These are phyloP conservation scores for Streblospio benedicti DNA, from an alignment of 1,140 invertebrate genomes.

Conservation along the genomic window DNA sequence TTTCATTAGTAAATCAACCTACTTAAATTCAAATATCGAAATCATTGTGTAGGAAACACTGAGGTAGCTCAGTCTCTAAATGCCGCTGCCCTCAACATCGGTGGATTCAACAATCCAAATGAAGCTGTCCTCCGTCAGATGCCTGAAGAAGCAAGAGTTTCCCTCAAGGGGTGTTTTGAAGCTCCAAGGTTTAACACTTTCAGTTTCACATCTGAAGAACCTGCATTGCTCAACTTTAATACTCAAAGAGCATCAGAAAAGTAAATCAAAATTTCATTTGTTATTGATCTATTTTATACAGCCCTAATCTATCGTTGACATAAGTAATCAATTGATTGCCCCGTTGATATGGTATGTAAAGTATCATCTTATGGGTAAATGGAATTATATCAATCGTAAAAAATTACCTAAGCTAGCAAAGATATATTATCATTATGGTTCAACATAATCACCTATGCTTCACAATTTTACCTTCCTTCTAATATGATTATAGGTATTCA, in stretches of 20 bases:
- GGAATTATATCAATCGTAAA: background rate
- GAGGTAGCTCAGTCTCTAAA: constrained; percentile 4
- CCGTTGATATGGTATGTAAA: background rate
- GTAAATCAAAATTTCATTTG: background rate
- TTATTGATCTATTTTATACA: background rate
- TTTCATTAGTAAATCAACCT: too few species aligned
- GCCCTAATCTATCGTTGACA: background rate
- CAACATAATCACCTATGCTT: background rate
- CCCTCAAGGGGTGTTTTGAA: constrained; percentile 11
- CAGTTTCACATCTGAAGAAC: constrained; percentile 11
- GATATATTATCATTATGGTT: background rate
- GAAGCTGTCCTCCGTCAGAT: background rate
- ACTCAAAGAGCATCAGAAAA: constrained; percentile 5
- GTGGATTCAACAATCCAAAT: background rate
- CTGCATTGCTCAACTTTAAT: constrained; percentile 11
- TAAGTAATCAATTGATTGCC: background rate
- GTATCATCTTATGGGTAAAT: background rate
- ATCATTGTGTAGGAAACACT: background rate
- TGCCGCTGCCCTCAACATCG: constrained; percentile 7
- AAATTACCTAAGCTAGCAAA: background rate
- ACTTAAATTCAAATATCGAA: background rate
- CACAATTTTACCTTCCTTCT: background rate
- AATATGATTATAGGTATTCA: background rate
- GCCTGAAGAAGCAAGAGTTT: background rate
- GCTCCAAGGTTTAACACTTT: constrained; percentile 12